phyloP scores from a whole-genome alignment of 2,797 vertebrate genomes.

The Alfaro cultratus region DNA sequence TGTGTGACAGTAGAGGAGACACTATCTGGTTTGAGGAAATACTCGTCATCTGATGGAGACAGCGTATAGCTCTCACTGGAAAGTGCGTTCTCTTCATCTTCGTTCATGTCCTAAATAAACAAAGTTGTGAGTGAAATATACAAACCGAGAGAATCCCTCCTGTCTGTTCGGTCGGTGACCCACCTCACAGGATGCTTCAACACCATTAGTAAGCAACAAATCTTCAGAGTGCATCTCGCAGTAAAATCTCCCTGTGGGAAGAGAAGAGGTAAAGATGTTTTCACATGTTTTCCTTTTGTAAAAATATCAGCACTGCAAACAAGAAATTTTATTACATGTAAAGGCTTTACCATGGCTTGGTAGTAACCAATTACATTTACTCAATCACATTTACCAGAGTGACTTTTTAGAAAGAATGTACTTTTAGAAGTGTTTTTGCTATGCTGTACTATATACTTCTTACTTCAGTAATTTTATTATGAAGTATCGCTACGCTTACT shows the following conservation, averaged over 20 bases:
- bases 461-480: too few species aligned
- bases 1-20: constrained; percentile 14
- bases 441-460: too few species aligned
- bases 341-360: too few species aligned
- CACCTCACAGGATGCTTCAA: constrained; percentile 60
- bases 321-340: neutral
- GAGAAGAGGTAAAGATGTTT: neutral
- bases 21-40: constrained; percentile 53
- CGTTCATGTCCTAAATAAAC: constrained; percentile 37
- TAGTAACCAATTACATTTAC: too few species aligned
- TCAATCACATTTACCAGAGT: too few species aligned
- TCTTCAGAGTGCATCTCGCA: constrained; percentile 82
- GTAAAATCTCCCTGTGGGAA: constrained; percentile 79
- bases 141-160: constrained; percentile 17
- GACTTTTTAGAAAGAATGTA: too few species aligned
- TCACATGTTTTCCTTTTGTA: neutral
- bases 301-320: neutral
- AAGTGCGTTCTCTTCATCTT: constrained; percentile 36
- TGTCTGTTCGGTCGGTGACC: constrained; percentile 45
- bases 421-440: too few species aligned
- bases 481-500: too few species aligned
- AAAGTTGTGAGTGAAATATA: neutral
- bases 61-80: constrained; percentile 59
- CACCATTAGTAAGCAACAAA: constrained; percentile 41
- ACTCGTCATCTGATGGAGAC: constrained; percentile 69